These are phyloP conservation scores for Auanema sp. DNA, from an alignment of 2,888 invertebrate genomes.

Conservation along the genomic window DNA sequence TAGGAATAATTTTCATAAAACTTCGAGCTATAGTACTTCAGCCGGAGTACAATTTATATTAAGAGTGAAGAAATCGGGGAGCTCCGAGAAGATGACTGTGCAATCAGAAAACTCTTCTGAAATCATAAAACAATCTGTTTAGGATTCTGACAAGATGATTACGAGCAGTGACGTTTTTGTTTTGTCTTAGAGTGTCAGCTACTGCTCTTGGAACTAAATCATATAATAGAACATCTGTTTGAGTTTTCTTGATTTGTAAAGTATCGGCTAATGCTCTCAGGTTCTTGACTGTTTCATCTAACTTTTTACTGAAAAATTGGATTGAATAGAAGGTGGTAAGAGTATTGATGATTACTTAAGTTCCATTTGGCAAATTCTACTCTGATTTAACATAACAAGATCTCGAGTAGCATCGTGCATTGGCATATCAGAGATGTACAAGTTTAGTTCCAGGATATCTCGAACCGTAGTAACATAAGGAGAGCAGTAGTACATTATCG, in stretches of 20 bases:
- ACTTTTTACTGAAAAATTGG: constrained; percentile 52
- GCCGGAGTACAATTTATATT: constrained; percentile 54
- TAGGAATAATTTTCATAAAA: no score
- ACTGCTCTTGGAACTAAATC: constrained; percentile 53
- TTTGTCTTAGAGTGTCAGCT: constrained; percentile 46
- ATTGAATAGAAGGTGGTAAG: constrained; percentile 4
- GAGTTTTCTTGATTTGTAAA: constrained; percentile 46
- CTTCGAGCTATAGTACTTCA: constrained; percentile 10
- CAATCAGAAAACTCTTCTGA: constrained; percentile 58
- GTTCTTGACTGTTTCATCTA: constrained; percentile 55
- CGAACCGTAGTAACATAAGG: constrained; percentile 58
- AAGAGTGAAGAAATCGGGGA: constrained; percentile 65
- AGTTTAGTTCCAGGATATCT: constrained; percentile 52
- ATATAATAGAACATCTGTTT: constrained; percentile 48
- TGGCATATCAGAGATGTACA: constrained; percentile 61
- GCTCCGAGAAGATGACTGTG: constrained; percentile 65
- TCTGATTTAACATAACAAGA: constrained; percentile 59
- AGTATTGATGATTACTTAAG: constrained; percentile 42
- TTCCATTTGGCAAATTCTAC: constrained; percentile 58
- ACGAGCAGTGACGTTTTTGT: constrained; percentile 50
- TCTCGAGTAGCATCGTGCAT: constrained; percentile 61
- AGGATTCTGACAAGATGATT: background rate
- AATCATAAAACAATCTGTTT: constrained; percentile 15
- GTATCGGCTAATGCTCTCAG: constrained; percentile 50
- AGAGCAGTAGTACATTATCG: constrained; percentile 57